A percentile compares a stretch with the other conserved stretches of the same genome.
Evolutionary conservation across 2,888 invertebrate species (phyloP).

Genomic region (Gymnocheta viridis): DNA sequence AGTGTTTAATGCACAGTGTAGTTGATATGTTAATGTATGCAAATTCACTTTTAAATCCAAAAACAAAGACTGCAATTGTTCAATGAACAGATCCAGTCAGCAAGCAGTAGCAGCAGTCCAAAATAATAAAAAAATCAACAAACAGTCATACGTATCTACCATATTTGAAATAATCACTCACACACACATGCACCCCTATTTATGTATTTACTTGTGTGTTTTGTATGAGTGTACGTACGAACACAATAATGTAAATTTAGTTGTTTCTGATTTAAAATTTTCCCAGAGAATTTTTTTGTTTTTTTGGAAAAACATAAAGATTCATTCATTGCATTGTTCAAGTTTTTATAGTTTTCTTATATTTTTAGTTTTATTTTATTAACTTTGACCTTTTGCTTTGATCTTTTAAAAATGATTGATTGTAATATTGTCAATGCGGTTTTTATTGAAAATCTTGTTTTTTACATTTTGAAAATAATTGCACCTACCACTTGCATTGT

Average conservation of each 20-base stretch:
- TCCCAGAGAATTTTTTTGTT: conserved; percentile 41
- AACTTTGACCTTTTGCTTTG: conserved; percentile 65
- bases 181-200: neutral
- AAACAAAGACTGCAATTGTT: conserved; percentile 27
- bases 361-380: conserved; percentile 28
- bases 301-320: neutral
- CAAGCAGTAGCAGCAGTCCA: neutral
- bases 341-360: neutral
- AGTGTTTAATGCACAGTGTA: neutral
- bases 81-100: neutral
- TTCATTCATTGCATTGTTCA: conserved; percentile 31
- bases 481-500: conserved; percentile 62
- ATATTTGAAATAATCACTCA: neutral
- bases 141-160: neutral
- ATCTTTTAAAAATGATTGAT: conserved; percentile 51
- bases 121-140: neutral
- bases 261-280: conserved; percentile 1
- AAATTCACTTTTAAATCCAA: conserved; percentile 45
- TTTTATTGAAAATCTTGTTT: conserved; percentile 21
- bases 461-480: conserved; percentile 6
- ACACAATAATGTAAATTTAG: neutral
- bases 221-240: neutral
- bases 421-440: conserved; percentile 7
- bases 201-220: neutral
- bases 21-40: conserved; percentile 35